Conservation (phyloP, 1,140 invertebrate species). For the Reticulitermes speratus region DNA sequence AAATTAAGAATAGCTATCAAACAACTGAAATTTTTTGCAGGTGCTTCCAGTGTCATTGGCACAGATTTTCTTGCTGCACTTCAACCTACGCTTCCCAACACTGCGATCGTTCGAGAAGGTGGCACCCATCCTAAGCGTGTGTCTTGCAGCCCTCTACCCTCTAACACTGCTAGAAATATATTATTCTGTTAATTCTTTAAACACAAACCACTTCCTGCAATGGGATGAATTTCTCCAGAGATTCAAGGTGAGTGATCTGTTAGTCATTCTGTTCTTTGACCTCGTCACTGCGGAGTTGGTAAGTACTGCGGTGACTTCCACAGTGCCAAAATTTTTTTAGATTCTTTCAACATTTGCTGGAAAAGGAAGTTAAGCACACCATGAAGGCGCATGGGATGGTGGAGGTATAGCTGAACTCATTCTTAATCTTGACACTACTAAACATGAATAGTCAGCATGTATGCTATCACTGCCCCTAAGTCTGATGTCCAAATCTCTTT, state of each 20-base stretch:
- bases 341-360: too few relatives aligned
- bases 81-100: conserved; percentile 91
- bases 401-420: too few relatives aligned
- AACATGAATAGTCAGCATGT: too few relatives aligned
- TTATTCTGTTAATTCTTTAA: conserved; percentile 86
- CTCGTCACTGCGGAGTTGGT: background rate
- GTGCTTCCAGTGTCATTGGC: conserved; percentile 84
- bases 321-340: too few relatives aligned
- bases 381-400: too few relatives aligned
- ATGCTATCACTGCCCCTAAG: too few relatives aligned
- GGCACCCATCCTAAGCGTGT: conserved; percentile 81
- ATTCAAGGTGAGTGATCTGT: conserved; percentile 60
- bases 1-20: too few relatives aligned
- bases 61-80: conserved; percentile 91
- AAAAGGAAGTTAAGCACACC: too few relatives aligned
- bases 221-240: conserved; percentile 88
- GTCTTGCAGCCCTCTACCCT: conserved; percentile 86
- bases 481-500: too few relatives aligned
- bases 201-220: conserved; percentile 72
- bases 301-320: too few relatives aligned
- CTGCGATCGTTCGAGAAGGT: conserved; percentile 87
- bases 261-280: background rate
- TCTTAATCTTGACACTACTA: too few relatives aligned
- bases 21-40: conserved; percentile 37
- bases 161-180: conserved; percentile 88